A percentile compares a stretch with the other conserved stretches of the same genome.
These are phyloP conservation scores for Brachypalpus laphriformis DNA, from an alignment of 2,888 invertebrate species.

Conservation along the genomic window DNA sequence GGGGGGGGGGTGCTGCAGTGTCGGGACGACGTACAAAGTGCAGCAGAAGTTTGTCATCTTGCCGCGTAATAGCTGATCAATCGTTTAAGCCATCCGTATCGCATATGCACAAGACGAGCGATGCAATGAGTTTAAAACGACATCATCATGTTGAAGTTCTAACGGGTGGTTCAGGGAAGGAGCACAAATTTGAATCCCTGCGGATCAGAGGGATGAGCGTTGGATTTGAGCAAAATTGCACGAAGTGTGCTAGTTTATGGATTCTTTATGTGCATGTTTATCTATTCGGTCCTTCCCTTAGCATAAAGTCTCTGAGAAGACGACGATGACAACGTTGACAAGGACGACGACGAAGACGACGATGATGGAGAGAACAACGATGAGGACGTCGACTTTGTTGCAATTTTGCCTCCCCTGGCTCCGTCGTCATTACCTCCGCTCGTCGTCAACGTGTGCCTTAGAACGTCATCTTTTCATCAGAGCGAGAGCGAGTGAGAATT, in stretches of 20 bases:
- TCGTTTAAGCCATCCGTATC: slow-evolving; percentile 68
- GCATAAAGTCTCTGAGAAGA: slow-evolving; percentile 19
- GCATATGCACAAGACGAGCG: slow-evolving; percentile 46
- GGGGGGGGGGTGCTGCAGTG: too few species aligned
- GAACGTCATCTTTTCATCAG: slow-evolving; percentile 21
- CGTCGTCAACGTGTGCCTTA: slow-evolving; percentile 44
- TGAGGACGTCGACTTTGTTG: slow-evolving; percentile 60
- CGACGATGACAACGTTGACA: slow-evolving; percentile 39
- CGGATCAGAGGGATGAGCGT: slow-evolving; percentile 58
- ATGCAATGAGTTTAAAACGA: slow-evolving; percentile 57
- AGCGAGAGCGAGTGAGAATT: slow-evolving; percentile 39
- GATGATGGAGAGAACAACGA: neutral
- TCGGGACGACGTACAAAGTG: slow-evolving; percentile 42
- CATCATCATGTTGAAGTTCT: slow-evolving; percentile 53
- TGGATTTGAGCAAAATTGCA: slow-evolving; percentile 68
- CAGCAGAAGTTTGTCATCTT: slow-evolving; percentile 67
- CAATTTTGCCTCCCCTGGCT: slow-evolving; percentile 15
- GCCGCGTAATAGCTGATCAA: slow-evolving; percentile 73
- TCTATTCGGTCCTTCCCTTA: slow-evolving; percentile 25
- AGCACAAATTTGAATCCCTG: slow-evolving; percentile 60
- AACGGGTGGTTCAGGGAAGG: neutral
- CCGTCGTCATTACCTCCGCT: slow-evolving; percentile 29
- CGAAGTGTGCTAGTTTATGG: slow-evolving; percentile 68
- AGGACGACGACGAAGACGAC: slow-evolving; percentile 7
- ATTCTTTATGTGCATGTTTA: slow-evolving; percentile 70